Base-by-base conservation (phyloP, 2,888 invertebrate species). In the Bombyx huttoni region DNA sequence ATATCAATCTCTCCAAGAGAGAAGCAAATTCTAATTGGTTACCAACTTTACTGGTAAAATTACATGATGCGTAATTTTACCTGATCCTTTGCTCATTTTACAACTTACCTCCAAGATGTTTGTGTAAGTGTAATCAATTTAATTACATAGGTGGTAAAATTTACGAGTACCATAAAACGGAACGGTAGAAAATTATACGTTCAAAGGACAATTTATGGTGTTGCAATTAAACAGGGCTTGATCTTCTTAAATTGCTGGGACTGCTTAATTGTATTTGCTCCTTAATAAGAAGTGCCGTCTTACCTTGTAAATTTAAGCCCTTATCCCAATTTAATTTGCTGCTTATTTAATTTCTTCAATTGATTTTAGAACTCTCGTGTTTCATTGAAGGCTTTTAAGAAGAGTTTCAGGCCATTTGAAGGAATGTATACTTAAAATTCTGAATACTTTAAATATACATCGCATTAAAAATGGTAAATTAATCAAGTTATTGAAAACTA, bases 211-310 rank as follows among this genome's bases (percentile, higher is more conserved):
- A 81, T 81, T 82, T 79, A 82, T 79, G 73, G 68, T 61, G 65
- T 62, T 73, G 77, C 74, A 82, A 82, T 81, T 82, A 81, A 79
- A 78, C 69, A 73, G 66, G 66, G 67, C 70, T 78, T 76, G 73
- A 78, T 80, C 79, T 81, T 68, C 76, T 75, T 76, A 78, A 81
- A 78, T 78, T 76, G 77, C 76, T 77, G 72, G 72, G 67, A 77
- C 73, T 77, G 77, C 72, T 76, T 81, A 82, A 82, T 82, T 81
- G 81, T 82, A 78, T 79, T 79, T 70, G 54, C 67, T 68, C 68
- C 70, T 76, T 78, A 78, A 74, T 78, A 76, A 78, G 75, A 70
- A 77, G 70, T 67, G 73, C 68, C 73, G 69, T 70, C 71, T 78
- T 75, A 74, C 73, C 72, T 78, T 78, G 77, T 78, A 78, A 78